These are phyloP conservation scores for Dromius quadrimaculatus DNA, from an alignment of 2,888 invertebrate species.

Conservation along the genomic window DNA sequence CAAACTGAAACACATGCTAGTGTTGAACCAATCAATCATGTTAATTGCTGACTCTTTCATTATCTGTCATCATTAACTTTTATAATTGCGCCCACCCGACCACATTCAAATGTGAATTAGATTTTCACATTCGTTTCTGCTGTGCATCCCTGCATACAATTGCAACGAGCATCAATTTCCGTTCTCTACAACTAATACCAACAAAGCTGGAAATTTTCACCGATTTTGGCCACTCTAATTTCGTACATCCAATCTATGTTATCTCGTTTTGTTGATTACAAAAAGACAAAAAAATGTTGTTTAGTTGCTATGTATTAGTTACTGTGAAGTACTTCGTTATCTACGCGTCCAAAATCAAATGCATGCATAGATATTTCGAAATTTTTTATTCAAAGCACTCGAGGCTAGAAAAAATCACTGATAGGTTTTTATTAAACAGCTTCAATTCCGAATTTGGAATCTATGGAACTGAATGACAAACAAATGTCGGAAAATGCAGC, in stretches of 20 bases:
- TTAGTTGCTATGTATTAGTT: no score
- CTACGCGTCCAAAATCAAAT: not conserved
- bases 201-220: not conserved
- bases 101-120: constrained; percentile 38
- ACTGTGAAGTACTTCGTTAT: no score
- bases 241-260: no score
- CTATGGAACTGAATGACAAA: no score
- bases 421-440: no score
- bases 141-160: constrained; percentile 18
- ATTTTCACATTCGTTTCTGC: constrained; percentile 38
- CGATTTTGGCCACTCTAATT: not conserved
- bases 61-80: constrained; percentile 43
- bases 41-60: constrained; percentile 33
- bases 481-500: no score
- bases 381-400: no score
- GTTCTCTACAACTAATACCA: constrained; percentile 12
- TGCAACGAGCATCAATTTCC: constrained; percentile 19
- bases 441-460: no score
- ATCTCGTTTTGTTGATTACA: no score
- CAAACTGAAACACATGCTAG: constrained; percentile 22
- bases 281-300: no score
- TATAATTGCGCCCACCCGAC: constrained; percentile 26
- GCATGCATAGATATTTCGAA: no score
- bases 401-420: no score
- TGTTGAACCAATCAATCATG: constrained; percentile 39